phyloP scores from a whole-genome alignment of 2,113 vertebrate species.

The Galeopterus variegatus region DNA sequence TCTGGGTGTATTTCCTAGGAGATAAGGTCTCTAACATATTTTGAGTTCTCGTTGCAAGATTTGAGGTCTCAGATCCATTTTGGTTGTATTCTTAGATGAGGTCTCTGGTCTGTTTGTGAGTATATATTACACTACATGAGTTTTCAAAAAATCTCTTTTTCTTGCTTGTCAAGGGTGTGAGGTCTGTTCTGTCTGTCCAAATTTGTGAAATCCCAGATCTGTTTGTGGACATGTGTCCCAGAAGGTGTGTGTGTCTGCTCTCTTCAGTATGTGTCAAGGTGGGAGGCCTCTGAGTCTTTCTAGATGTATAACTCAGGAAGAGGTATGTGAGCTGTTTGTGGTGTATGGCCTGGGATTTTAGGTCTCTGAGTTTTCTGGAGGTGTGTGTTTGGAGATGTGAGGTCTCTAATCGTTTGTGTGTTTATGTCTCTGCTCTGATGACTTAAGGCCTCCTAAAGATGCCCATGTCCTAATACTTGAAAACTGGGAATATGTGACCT shows the following conservation, averaged over 20 bases:
- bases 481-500: not conserved
- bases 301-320: not conserved
- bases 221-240: not conserved
- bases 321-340: not conserved
- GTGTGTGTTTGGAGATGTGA: conserved; percentile 31
- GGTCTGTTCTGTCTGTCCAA: not conserved
- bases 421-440: not conserved
- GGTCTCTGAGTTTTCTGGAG: not conserved
- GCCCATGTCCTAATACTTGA: not conserved
- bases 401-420: not conserved
- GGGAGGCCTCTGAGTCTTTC: not conserved
- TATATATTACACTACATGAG: not conserved
- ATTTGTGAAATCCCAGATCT: not conserved
- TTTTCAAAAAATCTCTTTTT: not conserved
- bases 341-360: not conserved
- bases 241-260: not conserved
- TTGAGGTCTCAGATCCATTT: not conserved
- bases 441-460: not conserved
- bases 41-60: not conserved
- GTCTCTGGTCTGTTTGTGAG: not conserved
- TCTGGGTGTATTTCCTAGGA: not conserved
- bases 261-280: not conserved
- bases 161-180: not conserved
- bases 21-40: not conserved
- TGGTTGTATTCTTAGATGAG: not conserved